A percentile compares a stretch with the other conserved stretches of the same genome.
Evolutionary conservation across 2,888 invertebrate species (phyloP).

Genomic region (Ophonus ardosiacus): DNA sequence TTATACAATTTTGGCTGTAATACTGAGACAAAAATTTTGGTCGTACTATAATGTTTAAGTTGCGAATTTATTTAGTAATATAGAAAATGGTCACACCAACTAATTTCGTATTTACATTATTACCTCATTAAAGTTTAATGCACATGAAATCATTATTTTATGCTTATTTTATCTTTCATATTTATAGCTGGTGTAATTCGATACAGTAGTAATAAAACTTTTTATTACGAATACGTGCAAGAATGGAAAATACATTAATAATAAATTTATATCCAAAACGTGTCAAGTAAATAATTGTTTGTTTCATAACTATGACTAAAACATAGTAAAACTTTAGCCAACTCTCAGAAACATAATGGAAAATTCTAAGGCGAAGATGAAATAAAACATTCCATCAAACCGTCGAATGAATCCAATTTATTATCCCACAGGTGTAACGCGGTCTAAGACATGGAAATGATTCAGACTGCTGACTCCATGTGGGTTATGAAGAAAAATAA

Average conservation of each 20-base stretch:
- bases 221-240: background rate
- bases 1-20: no score
- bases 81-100: no score
- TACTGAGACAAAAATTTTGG: no score
- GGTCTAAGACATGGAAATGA: constrained; percentile 38
- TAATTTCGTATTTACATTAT: no score
- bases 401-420: constrained; percentile 44
- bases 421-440: constrained; percentile 62
- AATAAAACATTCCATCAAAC: constrained; percentile 57
- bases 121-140: no score
- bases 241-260: background rate
- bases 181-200: no score
- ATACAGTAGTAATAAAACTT: background rate
- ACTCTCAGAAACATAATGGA: constrained; percentile 62
- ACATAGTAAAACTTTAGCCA: constrained; percentile 59
- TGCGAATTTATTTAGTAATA: no score
- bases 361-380: constrained; percentile 21
- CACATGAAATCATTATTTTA: no score
- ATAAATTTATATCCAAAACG: background rate
- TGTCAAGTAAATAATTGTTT: constrained; percentile 10
- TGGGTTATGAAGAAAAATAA: constrained; percentile 2
- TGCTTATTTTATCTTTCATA: no score
- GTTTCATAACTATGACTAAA: constrained; percentile 62
- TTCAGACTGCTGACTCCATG: constrained; percentile 59
- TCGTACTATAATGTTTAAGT: no score